Percentiles rank a stretch among this genome's conserved stretches.
These are phyloP conservation scores for Amphibalanus amphitrite DNA, from an alignment of 1,140 invertebrate genomes.

Conservation along the genomic window DNA sequence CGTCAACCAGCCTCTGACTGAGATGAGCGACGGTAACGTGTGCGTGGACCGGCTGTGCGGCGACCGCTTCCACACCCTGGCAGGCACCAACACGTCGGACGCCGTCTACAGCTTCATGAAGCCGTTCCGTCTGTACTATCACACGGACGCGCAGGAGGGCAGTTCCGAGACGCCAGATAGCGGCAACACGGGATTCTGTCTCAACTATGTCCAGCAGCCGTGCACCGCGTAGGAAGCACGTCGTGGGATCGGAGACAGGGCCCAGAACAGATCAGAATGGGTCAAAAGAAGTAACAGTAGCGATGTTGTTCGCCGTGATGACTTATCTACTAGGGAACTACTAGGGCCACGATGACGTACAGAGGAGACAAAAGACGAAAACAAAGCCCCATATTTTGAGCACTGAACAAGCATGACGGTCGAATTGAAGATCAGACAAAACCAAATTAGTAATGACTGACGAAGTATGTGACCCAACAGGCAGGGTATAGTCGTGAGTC, in stretches of 20 bases:
- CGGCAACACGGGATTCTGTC: constrained; percentile 49
- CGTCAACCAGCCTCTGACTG: background rate
- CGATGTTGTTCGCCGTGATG: too few relatives aligned
- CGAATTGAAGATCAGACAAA: too few relatives aligned
- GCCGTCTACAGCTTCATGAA: constrained; percentile 17
- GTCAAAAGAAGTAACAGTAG: too few relatives aligned
- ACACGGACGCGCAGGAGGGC: constrained; percentile 17
- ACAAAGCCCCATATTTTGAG: too few relatives aligned
- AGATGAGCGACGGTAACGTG: background rate
- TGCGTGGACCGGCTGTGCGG: constrained; percentile 55
- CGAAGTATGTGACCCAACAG: too few relatives aligned
- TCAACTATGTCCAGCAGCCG: constrained; percentile 65
- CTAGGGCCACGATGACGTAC: too few relatives aligned
- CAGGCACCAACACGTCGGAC: constrained; percentile 7
- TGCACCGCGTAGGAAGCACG: constrained; percentile 33
- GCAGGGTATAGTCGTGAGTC: too few relatives aligned
- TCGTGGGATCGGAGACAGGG: background rate
- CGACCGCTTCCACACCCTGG: constrained; percentile 44
- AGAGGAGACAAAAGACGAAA: too few relatives aligned
- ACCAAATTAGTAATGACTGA: too few relatives aligned
- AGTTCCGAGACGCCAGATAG: constrained; percentile 6
- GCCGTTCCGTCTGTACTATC: constrained; percentile 17
- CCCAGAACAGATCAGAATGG: too few relatives aligned
- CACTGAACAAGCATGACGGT: too few relatives aligned
- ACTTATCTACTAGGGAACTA: too few relatives aligned